A percentile compares a stretch with the other conserved stretches of the same genome.
These are phyloP conservation scores for Heliangelus exortis DNA, from an alignment of 2,797 vertebrate genomes.

Conservation along the genomic window DNA sequence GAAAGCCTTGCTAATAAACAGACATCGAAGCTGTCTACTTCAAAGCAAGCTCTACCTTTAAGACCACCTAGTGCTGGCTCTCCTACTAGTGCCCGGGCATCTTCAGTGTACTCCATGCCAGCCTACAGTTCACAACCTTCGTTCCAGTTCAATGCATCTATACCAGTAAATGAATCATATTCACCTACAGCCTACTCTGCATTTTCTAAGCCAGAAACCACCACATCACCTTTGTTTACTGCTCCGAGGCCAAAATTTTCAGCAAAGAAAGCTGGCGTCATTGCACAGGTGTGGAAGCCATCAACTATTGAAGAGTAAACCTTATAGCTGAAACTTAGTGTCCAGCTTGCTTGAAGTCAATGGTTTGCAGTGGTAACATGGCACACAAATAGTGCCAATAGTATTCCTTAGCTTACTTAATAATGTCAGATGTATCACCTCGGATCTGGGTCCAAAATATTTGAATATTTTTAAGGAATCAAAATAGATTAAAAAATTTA, in stretches of 20 bases:
- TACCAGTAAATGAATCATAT: slow-evolving; percentile 78
- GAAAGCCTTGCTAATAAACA: slow-evolving; percentile 77
- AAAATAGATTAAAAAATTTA: slow-evolving; percentile 52
- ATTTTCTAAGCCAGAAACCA: slow-evolving; percentile 84
- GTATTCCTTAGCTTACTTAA: slow-evolving; percentile 66
- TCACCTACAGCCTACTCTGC: slow-evolving; percentile 76
- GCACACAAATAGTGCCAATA: slow-evolving; percentile 39
- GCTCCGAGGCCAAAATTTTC: slow-evolving; percentile 96
- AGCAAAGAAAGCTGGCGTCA: slow-evolving; percentile 90
- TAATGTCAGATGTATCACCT: slow-evolving; percentile 62
- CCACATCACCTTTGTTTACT: slow-evolving; percentile 75
- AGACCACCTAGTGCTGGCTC: slow-evolving; percentile 76
- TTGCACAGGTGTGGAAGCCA: slow-evolving; percentile 98
- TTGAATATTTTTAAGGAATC: slow-evolving; percentile 50
- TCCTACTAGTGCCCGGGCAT: slow-evolving; percentile 75
- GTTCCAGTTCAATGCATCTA: slow-evolving; percentile 80
- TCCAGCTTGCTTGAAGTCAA: slow-evolving; percentile 70
- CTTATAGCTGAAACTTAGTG: slow-evolving; percentile 69
- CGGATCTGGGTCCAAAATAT: slow-evolving; percentile 79
- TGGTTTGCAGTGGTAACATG: slow-evolving; percentile 72
- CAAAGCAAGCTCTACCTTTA: slow-evolving; percentile 76
- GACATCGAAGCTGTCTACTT: slow-evolving; percentile 65
- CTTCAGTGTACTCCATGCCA: slow-evolving; percentile 79
- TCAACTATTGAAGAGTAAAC: slow-evolving; percentile 84
- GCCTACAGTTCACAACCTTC: slow-evolving; percentile 81